Conservation (phyloP, 2,113 vertebrate species). For the Deroptyus accipitrinus region DNA sequence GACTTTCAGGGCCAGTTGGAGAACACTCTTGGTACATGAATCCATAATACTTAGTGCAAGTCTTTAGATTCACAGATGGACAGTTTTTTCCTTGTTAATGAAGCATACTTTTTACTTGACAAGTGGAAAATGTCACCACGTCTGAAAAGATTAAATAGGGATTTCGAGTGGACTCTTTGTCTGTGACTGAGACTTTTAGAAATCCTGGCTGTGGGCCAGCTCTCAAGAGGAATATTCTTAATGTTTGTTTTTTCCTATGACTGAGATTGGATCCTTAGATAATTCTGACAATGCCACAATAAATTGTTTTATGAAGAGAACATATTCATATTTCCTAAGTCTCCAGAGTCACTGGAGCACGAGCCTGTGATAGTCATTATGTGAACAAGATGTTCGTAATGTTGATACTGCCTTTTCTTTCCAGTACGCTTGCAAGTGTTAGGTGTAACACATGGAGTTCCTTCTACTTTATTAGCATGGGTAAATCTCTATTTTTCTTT, state of each 20-base stretch:
- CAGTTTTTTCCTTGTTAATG: background rate
- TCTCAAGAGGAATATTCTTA: conserved; percentile 45
- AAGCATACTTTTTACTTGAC: background rate
- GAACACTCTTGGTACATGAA: background rate
- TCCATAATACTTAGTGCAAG: background rate
- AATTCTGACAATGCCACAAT: conserved; percentile 53
- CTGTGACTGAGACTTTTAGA: background rate
- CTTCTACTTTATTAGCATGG: background rate
- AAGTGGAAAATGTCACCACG: conserved; percentile 9
- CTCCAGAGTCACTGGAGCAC: conserved; percentile 21
- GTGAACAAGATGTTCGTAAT: conserved; percentile 30
- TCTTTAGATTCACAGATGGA: background rate
- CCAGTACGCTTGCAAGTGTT: background rate
- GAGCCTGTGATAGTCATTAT: conserved; percentile 25
- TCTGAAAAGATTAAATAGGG: conserved; percentile 9
- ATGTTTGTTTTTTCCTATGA: conserved; percentile 45
- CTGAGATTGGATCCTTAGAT: conserved; percentile 18
- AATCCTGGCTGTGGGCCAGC: conserved; percentile 3
- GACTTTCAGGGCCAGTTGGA: background rate
- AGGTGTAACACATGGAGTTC: background rate
- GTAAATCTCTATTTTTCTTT: background rate
- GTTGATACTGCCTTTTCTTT: background rate
- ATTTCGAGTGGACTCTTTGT: conserved; percentile 27
- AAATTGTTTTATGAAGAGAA: conserved; percentile 18
- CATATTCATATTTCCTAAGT: background rate